Conservation (phyloP, 2,113 vertebrate species). For the Falco punctatus region DNA sequence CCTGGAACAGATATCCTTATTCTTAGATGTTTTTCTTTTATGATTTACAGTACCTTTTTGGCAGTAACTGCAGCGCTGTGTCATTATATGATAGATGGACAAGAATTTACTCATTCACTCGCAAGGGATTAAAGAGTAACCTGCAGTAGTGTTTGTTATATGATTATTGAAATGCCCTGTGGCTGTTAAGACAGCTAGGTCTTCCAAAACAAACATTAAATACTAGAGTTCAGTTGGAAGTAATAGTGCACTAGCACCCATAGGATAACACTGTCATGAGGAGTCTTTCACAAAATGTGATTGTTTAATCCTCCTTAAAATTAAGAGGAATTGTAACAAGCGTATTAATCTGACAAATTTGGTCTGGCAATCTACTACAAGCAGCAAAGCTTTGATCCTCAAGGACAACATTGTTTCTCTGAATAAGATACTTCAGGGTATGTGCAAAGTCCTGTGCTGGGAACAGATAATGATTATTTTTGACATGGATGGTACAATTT, state of each 20-base stretch:
- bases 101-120: constrained; percentile 57
- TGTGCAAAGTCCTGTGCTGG: background rate
- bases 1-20: background rate
- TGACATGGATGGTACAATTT: background rate
- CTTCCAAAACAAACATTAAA: constrained; percentile 59
- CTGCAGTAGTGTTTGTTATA: constrained; percentile 58
- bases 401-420: background rate
- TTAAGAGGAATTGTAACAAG: background rate
- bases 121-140: constrained; percentile 62
- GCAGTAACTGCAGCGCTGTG: constrained; percentile 1
- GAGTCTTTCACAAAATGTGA: background rate
- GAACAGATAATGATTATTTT: background rate
- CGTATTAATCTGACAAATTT: background rate
- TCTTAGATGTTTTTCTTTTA: background rate
- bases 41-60: constrained; percentile 41
- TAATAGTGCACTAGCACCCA: background rate
- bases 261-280: background rate
- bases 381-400: background rate
- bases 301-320: constrained; percentile 8
- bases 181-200: constrained; percentile 54
- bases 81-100: constrained; percentile 38
- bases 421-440: background rate
- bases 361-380: background rate
- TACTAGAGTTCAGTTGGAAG: constrained; percentile 31
- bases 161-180: constrained; percentile 63